A percentile compares a stretch with the other conserved stretches of the same genome.
Evolutionary conservation across 2,113 vertebrate species (phyloP).

Genomic region (Oryzias woworae): DNA sequence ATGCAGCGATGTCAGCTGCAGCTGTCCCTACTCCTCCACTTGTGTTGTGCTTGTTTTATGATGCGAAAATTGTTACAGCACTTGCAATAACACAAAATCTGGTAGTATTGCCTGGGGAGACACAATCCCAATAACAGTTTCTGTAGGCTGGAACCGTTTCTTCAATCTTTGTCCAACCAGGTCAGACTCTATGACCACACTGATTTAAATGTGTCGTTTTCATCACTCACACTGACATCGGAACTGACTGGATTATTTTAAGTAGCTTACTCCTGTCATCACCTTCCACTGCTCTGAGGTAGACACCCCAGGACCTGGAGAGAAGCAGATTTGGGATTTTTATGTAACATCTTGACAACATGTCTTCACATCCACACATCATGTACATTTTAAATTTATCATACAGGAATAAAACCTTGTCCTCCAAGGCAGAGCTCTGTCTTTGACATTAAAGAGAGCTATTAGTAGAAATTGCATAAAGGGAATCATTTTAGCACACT

Average conservation of each 20-base stretch:
- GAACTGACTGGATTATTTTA: constrained; percentile 17
- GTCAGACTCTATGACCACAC: not conserved
- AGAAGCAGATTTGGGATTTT: constrained; percentile 1
- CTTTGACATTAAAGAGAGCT: constrained; percentile 60
- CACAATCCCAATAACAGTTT: not conserved
- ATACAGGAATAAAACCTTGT: constrained; percentile 22
- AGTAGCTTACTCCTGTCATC: constrained; percentile 38
- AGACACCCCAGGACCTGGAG: constrained; percentile 2
- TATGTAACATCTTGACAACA: constrained; percentile 21
- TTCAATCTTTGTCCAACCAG: not conserved
- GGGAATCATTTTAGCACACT: constrained; percentile 48
- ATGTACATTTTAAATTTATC: constrained; percentile 41
- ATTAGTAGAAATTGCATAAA: constrained; percentile 54
- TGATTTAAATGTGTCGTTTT: constrained; percentile 12
- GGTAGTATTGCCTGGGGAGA: not conserved
- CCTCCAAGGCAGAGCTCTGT: constrained; percentile 32
- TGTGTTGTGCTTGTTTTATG: too few species aligned
- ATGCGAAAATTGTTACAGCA: too few species aligned
- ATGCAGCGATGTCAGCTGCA: too few species aligned
- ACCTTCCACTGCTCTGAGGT: not conserved
- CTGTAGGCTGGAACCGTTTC: not conserved
- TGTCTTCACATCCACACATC: constrained; percentile 28
- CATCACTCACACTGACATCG: constrained; percentile 14
- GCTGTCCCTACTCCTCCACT: too few species aligned
- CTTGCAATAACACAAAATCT: too few species aligned